A percentile compares a stretch with the other conserved stretches of the same genome.
Conservation (phyloP, 1,140 invertebrate species). For the Himalopsyche phryganea region DNA sequence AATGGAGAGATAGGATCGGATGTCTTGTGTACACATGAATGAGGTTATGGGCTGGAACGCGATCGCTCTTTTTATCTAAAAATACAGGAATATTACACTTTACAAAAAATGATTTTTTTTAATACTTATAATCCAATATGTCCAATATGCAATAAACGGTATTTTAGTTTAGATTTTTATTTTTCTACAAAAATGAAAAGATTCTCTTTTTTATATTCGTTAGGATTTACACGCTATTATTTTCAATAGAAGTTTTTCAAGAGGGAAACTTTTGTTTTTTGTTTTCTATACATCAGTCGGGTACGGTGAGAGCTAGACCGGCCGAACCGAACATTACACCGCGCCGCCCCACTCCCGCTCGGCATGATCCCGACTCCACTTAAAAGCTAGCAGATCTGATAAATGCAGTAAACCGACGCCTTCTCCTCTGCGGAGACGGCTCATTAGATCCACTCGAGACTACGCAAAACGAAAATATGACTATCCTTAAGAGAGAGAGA, state of each 20-base stretch:
- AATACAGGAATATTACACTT: slow-evolving; percentile 36
- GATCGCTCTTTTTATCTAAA: slow-evolving; percentile 23
- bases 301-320: slow-evolving; percentile 18
- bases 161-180: slow-evolving; percentile 35
- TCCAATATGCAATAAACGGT: slow-evolving; percentile 30
- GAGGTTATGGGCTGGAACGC: slow-evolving; percentile 12
- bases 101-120: slow-evolving; percentile 32
- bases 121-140: slow-evolving; percentile 26
- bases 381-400: slow-evolving; percentile 31
- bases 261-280: slow-evolving; percentile 27
- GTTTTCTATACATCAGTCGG: slow-evolving; percentile 35
- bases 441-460: too few relatives aligned
- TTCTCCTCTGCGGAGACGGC: too few relatives aligned
- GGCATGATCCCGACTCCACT: slow-evolving; percentile 9
- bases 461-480: too few relatives aligned
- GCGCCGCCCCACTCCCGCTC: background rate
- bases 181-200: slow-evolving; percentile 36
- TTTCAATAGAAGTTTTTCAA: slow-evolving; percentile 30
- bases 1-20: slow-evolving; percentile 3
- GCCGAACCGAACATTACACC: background rate
- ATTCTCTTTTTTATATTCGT: slow-evolving; percentile 29
- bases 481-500: too few relatives aligned
- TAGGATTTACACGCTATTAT: slow-evolving; percentile 33
- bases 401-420: slow-evolving; percentile 6
- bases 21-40: slow-evolving; percentile 29